Evolutionary conservation across 2,888 invertebrate genomes (phyloP), one percentile per base, ranked within the genome.

Genomic region (Oscheius sp.): DNA sequence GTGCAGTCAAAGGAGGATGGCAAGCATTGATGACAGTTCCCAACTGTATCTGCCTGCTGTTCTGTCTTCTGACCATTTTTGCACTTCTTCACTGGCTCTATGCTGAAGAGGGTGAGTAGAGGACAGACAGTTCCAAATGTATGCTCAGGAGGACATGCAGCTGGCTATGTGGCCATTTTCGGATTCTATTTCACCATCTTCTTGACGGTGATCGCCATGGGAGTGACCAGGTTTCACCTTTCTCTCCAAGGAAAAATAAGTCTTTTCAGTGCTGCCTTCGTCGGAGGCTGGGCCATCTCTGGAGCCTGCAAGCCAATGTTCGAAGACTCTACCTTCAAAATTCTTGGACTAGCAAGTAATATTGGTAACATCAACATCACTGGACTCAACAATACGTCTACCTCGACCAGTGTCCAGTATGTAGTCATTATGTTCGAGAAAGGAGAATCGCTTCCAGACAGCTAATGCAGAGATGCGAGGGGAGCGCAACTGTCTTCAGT

Each of bases 281-380:
- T 82, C 35, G 70, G 70, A 21, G 82, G 82, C 55, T 82, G 82
- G 82, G 59, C 75, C 29, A 75, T 76, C 29, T 79, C 82, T 4
- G 82, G 79, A 1, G 73, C 73, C 53, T 82, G 82, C 66, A 77
- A 77, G 29, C 79, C 79, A 5, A 70, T 80, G 37, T 80, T 82
- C 55, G 75, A 78, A 59, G 82, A 82, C 72, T 55, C 55, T 0
- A 63, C 71, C 51, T 74, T 74, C 53, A n/a, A 32, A 5, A 59
- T 68, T 35, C 78, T 77, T 48, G 70, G 73, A 29, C 13, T 82
- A 9, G 76, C 76, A 72, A 76, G 77, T 53, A 48, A 72, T 7
- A 66, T 76, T 59, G 33, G 11, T 2, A 74, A 70, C 55, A 59
- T 75, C 29, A 76, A 55, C 1, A 76, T 77, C n/a, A 10, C 10